Percentiles rank a stretch among this genome's conserved stretches.
phyloP scores from a whole-genome alignment of 2,888 invertebrate species.

The Mimachlamys varia region DNA sequence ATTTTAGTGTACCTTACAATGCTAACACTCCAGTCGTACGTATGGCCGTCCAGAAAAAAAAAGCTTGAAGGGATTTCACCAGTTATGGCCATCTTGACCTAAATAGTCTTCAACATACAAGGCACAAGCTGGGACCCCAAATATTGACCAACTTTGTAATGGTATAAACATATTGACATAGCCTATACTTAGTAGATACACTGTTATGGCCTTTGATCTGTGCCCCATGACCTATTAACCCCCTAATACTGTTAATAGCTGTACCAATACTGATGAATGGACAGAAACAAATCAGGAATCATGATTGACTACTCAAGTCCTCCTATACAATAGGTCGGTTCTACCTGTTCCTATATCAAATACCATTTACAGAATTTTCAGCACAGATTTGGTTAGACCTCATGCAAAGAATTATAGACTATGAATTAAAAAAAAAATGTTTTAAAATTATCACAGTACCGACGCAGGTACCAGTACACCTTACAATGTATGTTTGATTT shows the following conservation, averaged over 20 bases:
- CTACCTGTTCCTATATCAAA: background rate
- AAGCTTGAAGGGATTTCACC: conserved; percentile 9
- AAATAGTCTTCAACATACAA: background rate
- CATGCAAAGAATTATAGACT: background rate
- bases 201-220: background rate
- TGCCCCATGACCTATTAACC: background rate
- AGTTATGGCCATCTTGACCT: conserved; percentile 17
- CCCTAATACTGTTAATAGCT: background rate
- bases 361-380: background rate
- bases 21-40: background rate
- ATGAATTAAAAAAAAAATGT: too few species aligned
- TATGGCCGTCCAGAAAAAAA: background rate
- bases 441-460: too few species aligned
- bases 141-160: background rate
- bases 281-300: background rate
- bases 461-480: too few species aligned
- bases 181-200: background rate
- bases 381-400: background rate
- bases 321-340: background rate
- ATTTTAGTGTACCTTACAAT: background rate
- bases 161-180: conserved; percentile 32
- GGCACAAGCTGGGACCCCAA: background rate
- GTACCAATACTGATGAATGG: background rate
- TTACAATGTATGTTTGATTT: too few species aligned
- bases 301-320: background rate